A percentile compares a stretch with the other conserved stretches of the same genome.
Conservation (phyloP, 2,797 vertebrate genomes). For the Schizothorax lantsangensis region DNA sequence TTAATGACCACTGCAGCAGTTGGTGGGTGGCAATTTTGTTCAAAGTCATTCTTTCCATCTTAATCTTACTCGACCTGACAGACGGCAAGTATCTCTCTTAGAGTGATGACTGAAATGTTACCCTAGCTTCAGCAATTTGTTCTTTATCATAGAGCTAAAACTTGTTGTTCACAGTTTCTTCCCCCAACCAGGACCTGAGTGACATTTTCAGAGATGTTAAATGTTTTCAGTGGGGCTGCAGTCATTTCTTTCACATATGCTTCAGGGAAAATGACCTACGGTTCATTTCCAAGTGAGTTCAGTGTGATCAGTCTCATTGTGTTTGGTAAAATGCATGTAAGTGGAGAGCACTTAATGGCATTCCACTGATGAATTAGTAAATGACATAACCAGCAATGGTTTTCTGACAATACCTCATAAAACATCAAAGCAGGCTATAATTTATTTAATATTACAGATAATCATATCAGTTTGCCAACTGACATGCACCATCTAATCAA, state of each 20-base stretch:
- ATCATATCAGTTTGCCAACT: neutral
- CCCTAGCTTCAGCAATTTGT: neutral
- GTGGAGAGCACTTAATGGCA: constrained; percentile 43
- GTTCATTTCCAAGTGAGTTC: constrained; percentile 55
- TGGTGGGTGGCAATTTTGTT: constrained; percentile 68
- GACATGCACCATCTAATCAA: neutral
- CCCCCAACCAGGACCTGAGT: constrained; percentile 22
- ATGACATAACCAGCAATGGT: constrained; percentile 56
- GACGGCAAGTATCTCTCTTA: constrained; percentile 34
- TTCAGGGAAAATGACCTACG: constrained; percentile 48
- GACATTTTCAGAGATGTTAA: constrained; percentile 51
- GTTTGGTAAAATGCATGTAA: constrained; percentile 52
- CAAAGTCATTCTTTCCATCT: constrained; percentile 54
- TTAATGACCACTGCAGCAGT: constrained; percentile 66
- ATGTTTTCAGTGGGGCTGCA: constrained; percentile 38
- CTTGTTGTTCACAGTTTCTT: constrained; percentile 27
- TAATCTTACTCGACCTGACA: constrained; percentile 62
- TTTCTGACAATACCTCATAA: constrained; percentile 3
- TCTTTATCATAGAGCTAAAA: neutral
- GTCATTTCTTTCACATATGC: constrained; percentile 50
- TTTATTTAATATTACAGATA: neutral
- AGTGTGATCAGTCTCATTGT: constrained; percentile 54
- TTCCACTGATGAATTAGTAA: constrained; percentile 53
- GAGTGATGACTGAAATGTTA: constrained; percentile 45
- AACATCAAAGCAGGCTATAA: neutral